Evolutionary conservation across 2,888 invertebrate genomes (phyloP).

Genomic region (Oxystoma pomonae): DNA sequence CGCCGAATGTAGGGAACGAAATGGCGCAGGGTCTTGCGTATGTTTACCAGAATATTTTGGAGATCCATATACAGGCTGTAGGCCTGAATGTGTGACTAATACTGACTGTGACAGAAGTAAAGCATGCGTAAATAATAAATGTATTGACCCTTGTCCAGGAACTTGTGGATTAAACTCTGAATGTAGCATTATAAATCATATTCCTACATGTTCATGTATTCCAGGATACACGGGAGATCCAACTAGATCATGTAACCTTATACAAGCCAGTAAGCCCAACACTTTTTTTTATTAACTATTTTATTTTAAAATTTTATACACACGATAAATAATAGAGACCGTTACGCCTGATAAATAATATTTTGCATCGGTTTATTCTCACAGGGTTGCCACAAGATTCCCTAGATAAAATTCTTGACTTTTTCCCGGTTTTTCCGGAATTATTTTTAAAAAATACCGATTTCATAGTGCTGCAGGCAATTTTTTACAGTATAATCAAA

Average conservation of each 20-base stretch:
- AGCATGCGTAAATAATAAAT: slow-evolving; percentile 66
- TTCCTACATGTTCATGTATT: slow-evolving; percentile 61
- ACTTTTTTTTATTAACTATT: not conserved
- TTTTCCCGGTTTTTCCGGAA: no score
- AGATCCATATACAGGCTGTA: slow-evolving; percentile 61
- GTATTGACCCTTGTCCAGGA: slow-evolving; percentile 56
- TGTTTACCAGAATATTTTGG: slow-evolving; percentile 62
- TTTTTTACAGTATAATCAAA: no score
- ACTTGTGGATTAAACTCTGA: slow-evolving; percentile 57
- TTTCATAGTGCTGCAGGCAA: no score
- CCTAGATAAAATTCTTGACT: no score
- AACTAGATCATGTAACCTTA: slow-evolving; percentile 47
- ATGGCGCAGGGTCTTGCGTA: slow-evolving; percentile 60
- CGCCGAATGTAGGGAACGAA: slow-evolving; percentile 60
- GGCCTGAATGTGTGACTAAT: slow-evolving; percentile 65
- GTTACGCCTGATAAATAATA: no score
- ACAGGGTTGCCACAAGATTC: no score
- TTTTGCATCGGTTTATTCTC: no score
- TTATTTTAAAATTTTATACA: no score
- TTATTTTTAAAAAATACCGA: no score
- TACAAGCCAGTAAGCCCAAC: slow-evolving; percentile 42
- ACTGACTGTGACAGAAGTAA: slow-evolving; percentile 60
- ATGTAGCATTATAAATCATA: slow-evolving; percentile 61
- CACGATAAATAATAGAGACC: no score
- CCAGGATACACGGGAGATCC: slow-evolving; percentile 60